Conservation (phyloP, 2,888 invertebrate species). For the Argyresthia albistria region DNA sequence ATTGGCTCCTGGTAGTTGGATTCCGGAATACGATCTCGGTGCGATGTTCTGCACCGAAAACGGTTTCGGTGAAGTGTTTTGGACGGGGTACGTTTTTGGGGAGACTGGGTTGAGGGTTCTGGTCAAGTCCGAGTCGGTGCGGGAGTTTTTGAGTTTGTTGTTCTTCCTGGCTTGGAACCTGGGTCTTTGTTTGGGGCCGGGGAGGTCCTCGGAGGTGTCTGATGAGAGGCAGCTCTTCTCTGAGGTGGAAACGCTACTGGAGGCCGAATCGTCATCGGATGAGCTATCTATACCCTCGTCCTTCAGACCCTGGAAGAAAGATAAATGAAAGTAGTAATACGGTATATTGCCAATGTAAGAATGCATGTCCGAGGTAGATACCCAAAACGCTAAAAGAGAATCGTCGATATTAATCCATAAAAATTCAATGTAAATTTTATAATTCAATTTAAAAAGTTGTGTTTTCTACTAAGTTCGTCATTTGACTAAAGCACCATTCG, state of each 20-base stretch:
- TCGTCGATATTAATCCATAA: no score
- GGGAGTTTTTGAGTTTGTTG: constrained; percentile 53
- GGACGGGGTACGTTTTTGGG: neutral
- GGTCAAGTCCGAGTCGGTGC: constrained; percentile 58
- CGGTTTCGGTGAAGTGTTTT: neutral
- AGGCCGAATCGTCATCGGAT: constrained; percentile 59
- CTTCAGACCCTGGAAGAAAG: constrained; percentile 50
- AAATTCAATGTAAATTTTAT: no score
- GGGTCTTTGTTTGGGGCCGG: constrained; percentile 33
- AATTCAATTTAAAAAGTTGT: no score
- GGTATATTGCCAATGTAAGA: no score
- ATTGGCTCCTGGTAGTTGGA: constrained; percentile 33
- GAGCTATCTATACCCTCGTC: constrained; percentile 70
- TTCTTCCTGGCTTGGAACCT: constrained; percentile 48
- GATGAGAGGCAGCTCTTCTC: constrained; percentile 64
- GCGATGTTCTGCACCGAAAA: neutral
- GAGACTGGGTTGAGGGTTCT: constrained; percentile 17
- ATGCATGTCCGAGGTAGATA: no score
- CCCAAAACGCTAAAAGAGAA: no score
- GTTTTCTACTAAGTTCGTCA: no score
- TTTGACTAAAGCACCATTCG: no score
- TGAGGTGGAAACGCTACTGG: constrained; percentile 57
- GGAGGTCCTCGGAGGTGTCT: constrained; percentile 54
- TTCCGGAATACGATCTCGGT: constrained; percentile 7
- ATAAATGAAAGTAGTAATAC: constrained; percentile 8